phyloP scores from a whole-genome alignment of 2,888 invertebrate species.

The Macaria liturata region DNA sequence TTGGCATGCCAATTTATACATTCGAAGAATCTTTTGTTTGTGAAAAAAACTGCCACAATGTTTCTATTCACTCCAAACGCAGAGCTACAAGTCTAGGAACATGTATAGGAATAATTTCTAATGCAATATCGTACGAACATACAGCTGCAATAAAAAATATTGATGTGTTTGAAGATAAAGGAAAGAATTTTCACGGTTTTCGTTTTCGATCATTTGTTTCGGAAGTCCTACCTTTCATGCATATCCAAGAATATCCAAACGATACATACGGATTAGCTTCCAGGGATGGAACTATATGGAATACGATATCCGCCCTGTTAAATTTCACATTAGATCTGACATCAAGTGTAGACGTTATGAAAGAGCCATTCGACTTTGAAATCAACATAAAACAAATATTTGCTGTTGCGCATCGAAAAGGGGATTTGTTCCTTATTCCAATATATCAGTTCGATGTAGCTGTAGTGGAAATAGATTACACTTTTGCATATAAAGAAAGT shows the following conservation, averaged over 20 bases:
- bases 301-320: slow-evolving; percentile 54
- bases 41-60: slow-evolving; percentile 55
- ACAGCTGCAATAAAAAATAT: slow-evolving; percentile 30
- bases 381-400: slow-evolving; percentile 56
- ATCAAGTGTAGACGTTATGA: slow-evolving; percentile 44
- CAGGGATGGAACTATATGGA: slow-evolving; percentile 71
- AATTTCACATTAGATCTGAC: slow-evolving; percentile 66
- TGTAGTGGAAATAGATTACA: slow-evolving; percentile 61
- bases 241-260: slow-evolving; percentile 45
- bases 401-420: slow-evolving; percentile 58
- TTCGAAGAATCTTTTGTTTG: slow-evolving; percentile 56
- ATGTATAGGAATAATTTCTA: slow-evolving; percentile 57
- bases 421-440: slow-evolving; percentile 61
- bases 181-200: slow-evolving; percentile 60
- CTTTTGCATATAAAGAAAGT: slow-evolving; percentile 61
- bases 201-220: slow-evolving; percentile 47
- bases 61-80: slow-evolving; percentile 51
- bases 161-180: slow-evolving; percentile 57
- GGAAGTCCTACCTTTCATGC: slow-evolving; percentile 57
- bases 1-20: slow-evolving; percentile 50
- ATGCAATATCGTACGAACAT: slow-evolving; percentile 40
- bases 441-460: slow-evolving; percentile 67
- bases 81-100: slow-evolving; percentile 58
- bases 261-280: slow-evolving; percentile 49
- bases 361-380: slow-evolving; percentile 58